These are phyloP conservation scores for Macrotis lagotis DNA, from an alignment of 2,113 vertebrate genomes.

Conservation along the genomic window DNA sequence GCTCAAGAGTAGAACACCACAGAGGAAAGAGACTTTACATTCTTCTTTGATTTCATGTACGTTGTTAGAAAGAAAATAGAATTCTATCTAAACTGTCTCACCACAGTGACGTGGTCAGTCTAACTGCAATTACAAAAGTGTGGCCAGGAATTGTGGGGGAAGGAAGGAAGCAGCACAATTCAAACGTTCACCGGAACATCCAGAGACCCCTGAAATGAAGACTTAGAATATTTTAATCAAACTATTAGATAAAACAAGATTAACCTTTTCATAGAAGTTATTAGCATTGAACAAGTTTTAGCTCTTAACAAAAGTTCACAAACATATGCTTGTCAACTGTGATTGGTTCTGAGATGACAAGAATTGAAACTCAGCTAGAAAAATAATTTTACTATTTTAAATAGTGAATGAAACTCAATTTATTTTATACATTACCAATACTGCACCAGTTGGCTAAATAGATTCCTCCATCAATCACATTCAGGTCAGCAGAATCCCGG, in stretches of 20 bases:
- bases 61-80: slow-evolving; percentile 73
- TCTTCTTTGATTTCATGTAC: slow-evolving; percentile 83
- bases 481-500: slow-evolving; percentile 58
- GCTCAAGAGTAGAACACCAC: slow-evolving; percentile 75
- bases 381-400: slow-evolving; percentile 70
- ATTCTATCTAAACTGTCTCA: slow-evolving; percentile 29
- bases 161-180: neutral
- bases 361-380: slow-evolving; percentile 72
- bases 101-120: slow-evolving; percentile 35
- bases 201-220: slow-evolving; percentile 23
- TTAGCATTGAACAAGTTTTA: slow-evolving; percentile 13
- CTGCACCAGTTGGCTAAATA: slow-evolving; percentile 60
- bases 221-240: neutral
- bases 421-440: slow-evolving; percentile 71
- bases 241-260: slow-evolving; percentile 11
- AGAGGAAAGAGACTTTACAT: slow-evolving; percentile 78
- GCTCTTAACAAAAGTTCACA: slow-evolving; percentile 65
- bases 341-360: slow-evolving; percentile 69
- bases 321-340: slow-evolving; percentile 64
- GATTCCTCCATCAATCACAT: slow-evolving; percentile 58
- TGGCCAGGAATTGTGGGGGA: no score
- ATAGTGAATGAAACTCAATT: slow-evolving; percentile 70
- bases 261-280: slow-evolving; percentile 28
- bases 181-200: slow-evolving; percentile 44
- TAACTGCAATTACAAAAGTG: slow-evolving; percentile 60